These are phyloP conservation scores for Drosophila eohydei DNA, from an alignment of 2,888 invertebrate species.

Conservation along the genomic window DNA sequence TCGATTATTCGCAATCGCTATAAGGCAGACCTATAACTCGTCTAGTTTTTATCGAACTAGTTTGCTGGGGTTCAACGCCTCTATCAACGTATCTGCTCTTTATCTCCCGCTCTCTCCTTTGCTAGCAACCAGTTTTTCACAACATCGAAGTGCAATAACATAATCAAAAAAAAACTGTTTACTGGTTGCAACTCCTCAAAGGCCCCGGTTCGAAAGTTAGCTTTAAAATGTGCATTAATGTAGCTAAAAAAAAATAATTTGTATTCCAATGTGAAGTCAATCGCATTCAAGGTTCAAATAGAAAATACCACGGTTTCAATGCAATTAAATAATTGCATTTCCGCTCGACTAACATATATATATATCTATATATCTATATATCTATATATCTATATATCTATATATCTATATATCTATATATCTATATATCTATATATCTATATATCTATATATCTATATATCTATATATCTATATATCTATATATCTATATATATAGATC, in stretches of 20 bases:
- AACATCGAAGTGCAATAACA: conserved; percentile 69
- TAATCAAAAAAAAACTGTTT: conserved; percentile 7
- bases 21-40: not conserved
- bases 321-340: conserved; percentile 19
- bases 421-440: not conserved
- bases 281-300: conserved; percentile 3
- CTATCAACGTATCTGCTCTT: conserved; percentile 16
- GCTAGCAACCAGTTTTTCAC: conserved; percentile 68
- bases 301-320: not conserved
- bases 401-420: not conserved
- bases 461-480: not conserved
- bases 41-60: conserved; percentile 41
- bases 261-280: conserved; percentile 17
- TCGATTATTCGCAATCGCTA: conserved; percentile 6
- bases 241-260: not conserved
- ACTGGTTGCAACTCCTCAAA: not conserved
- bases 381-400: not conserved
- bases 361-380: not conserved
- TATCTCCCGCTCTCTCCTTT: conserved; percentile 8
- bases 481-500: not conserved
- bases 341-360: not conserved
- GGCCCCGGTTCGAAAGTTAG: conserved; percentile 11
- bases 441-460: not conserved
- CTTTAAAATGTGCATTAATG: conserved; percentile 7
- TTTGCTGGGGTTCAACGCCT: conserved; percentile 50